phyloP scores from a whole-genome alignment of 2,797 vertebrate species.

The Acropternis orthonyx region DNA sequence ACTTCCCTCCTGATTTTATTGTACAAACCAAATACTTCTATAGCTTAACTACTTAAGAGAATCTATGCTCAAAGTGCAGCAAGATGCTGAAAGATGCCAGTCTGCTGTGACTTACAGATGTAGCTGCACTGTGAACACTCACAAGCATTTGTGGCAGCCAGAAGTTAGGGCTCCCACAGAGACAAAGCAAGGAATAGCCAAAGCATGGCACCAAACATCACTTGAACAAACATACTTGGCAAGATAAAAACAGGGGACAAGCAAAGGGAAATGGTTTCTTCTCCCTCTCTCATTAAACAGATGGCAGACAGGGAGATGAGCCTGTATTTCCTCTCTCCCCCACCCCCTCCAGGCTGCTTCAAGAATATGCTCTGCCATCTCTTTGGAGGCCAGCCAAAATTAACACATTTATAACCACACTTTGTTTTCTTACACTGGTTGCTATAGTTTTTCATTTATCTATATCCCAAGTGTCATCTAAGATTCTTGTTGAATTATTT shows the following conservation, averaged over 20 bases:
- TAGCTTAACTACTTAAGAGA: not conserved
- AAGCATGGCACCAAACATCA: not conserved
- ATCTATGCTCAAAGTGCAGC: not conserved
- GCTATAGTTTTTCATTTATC: constrained; percentile 39
- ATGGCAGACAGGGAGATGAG: not conserved
- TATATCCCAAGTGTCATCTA: constrained; percentile 24
- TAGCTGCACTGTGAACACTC: not conserved
- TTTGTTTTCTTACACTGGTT: not conserved
- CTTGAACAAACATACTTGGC: not conserved
- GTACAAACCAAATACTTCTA: not conserved
- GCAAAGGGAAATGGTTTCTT: not conserved
- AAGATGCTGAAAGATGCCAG: not conserved
- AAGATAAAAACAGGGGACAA: not conserved
- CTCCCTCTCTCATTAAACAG: not conserved
- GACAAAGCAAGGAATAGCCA: not conserved
- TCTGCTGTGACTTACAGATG: not conserved
- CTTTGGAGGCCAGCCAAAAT: constrained; percentile 30
- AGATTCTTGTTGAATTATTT: constrained; percentile 44
- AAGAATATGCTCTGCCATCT: not conserved
- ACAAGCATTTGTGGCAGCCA: not conserved
- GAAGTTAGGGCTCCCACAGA: not conserved
- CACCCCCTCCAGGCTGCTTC: not conserved
- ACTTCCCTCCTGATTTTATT: not conserved
- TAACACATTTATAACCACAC: constrained; percentile 14
- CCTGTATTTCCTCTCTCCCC: not conserved